Base-by-base conservation (phyloP, 1,140 invertebrate genomes). In the Leptinotarsa lineolata region DNA sequence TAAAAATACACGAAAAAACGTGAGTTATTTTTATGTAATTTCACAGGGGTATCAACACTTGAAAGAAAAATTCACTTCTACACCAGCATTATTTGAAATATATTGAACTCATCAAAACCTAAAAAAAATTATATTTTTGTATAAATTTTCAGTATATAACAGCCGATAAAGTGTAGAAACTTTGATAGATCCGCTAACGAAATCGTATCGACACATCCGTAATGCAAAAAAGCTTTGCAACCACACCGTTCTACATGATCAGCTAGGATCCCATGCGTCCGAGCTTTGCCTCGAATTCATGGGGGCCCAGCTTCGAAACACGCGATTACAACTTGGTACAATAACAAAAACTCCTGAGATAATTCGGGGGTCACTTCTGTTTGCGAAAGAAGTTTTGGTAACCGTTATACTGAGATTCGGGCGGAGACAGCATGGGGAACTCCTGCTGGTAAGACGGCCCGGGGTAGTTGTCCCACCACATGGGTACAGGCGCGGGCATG, bases 291-390 rank as follows among this genome's bases (percentile, higher is more conserved):
- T 39, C 30, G 30, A 8, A 39, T 39, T 39, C 30, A 2, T 39
- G 30, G 30, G 30, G 30, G 8, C 8, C 11, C 12, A 65, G 13
- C 24, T 65, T 65, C n/a, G 20, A n/a, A 46, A 45, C 60, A 20
- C 18, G 39, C 46, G 59, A 72, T 72, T 77, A 77, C 68, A 72
- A 74, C 68, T 77, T 77, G 68, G 73, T 72, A 77, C 73, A 77
- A 68, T 75, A 75, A 70, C 73, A 77, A 71, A 77, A 77, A 68
- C 74, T 46, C 72, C 69, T 76, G 67, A 73, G 70, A 74, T 74
- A 76, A 72, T 74, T 72, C 48, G 74, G 66, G 70, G 74, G 74
- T 83, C 81, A 83, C 80, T 83, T 83, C 63, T 80, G 78, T 74
- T 82, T 83, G 24, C 79, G 76, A 73, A 81, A 82, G 13, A 71